Evolutionary conservation across 2,888 invertebrate species (phyloP), one percentile per base, ranked within the genome.

Genomic region (Xanthia icteritia): DNA sequence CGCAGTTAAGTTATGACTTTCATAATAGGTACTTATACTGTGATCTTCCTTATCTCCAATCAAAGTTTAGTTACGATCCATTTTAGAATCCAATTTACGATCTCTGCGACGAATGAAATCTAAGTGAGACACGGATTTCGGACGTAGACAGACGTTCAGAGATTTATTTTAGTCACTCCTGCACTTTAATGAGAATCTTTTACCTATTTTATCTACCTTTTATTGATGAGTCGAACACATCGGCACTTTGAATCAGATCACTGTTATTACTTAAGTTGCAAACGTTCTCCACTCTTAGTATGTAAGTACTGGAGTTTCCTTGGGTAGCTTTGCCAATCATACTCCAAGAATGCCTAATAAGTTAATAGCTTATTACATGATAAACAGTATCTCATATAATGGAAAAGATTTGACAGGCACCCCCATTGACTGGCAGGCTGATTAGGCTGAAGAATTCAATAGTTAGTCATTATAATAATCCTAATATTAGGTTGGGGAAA

Each of bases 21-120:
- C 3, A 56, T 63, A 48, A 39, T 56, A 31, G 31, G 31, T 31
- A 63, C 51, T 63, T 42, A 56, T 9, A 51, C 8, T 23, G 13
- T 51, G 15, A 54, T 56, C 51, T 45, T 17, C 15, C 4, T 36
- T 76, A 76, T 69, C 78, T 45, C 70, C 63, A 45, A 68, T 83
- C 79, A 80, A 72, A 81, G 69, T 82, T 81, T 36, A 66, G 76
- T 71, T 58, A 81, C 84, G 70, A 81, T 79, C 70, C 70, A 63
- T 79, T 81, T 83, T 71, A 84, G 71, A 72, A 64, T 81, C 79
- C 64, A 64, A 84, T 84, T 84, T 81, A 81, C 71, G 79, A 79
- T 54, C 23, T 48, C 58, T 84, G 31, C 15, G 67, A 83, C 51
- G 51, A 71, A 60, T 68, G 31, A 68, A 58, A 71, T 72, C 45